Evolutionary conservation across 2,113 vertebrate genomes (phyloP), one percentile per base, ranked within the genome.

Genomic region (Quiscalus mexicanus): DNA sequence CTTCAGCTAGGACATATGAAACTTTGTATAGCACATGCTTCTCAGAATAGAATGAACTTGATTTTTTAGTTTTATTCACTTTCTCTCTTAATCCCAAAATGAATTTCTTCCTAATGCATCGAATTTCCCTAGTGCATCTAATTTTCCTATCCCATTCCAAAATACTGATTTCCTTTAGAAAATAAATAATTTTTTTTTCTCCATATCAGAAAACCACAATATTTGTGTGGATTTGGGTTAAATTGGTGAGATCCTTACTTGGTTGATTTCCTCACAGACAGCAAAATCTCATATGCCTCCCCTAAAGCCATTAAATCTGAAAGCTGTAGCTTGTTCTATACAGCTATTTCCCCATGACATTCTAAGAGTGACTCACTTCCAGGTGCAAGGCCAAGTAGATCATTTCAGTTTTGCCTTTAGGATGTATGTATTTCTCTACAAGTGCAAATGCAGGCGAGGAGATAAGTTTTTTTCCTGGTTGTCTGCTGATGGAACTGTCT

Each of bases 361-460:
- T 87, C 19, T 60, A 37, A 33, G 10, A 59, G 8, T 4, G 1
- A 17, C 24, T 58, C 47, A 31, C 9, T 88, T 77, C 45, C 25
- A 49, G 16, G n/a, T 73, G 16, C 45, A 44, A 76, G 10, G 37
- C 5, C 18, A 20, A 39, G 25, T n/a, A 35, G 30, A 55, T 58
- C 31, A 78, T 71, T 79, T 44, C 56, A 44, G 11, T 90, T 92
- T 68, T 88, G 24, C 41, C 39, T 42, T 73, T 42, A 80, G 20
- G 53, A 53, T 50, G 4, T 17, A 19, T 39, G 2, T 2, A 1
- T 59, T 95, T 68, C 13, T 71, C 7, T 37, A 23, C 0, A 1
- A 70, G 42, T 58, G 33, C 42, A 62, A 62, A 69, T 9, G 25
- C 21, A 82, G 39, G 45, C 50, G 37, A 37, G 13, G 13, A 62